Evolutionary conservation across 2,888 invertebrate genomes (phyloP), one percentile per base, ranked within the genome.

Genomic region (Xanthorhoe designata): DNA sequence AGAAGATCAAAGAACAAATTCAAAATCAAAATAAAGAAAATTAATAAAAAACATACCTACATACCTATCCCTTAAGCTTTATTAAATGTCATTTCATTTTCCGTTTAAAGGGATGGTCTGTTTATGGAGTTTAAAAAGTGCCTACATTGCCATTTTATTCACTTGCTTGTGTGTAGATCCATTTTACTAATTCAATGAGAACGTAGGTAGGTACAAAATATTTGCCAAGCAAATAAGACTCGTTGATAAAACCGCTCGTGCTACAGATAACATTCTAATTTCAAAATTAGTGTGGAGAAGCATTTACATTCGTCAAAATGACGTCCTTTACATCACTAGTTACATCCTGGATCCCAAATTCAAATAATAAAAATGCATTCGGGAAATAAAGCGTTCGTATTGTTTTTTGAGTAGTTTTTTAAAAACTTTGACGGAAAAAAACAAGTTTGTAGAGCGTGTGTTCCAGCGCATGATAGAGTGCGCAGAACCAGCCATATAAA

Each of bases 401-500:
- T n/a, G n/a, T n/a, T 64, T 49, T 24, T 47, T 35, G 29, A 10
- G 13, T 50, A 53, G 51, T 56, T 53, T 66, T 47, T 9, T 35
- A 52, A 42, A 64, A 53, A 68, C 52, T 60, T 55, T 59, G 57
- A 58, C 70, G 72, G 70, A 72, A 76, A 75, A 65, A 62, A 64
- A 61, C 64, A 60, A 72, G 53, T 66, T 75, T 78, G 78, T 77
- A 24, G 77, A 69, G 17, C 70, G n/a, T 74, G 69, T 73, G 72
- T 71, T 69, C 70, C 71, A 83, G 90, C 91, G 90, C 92, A 88
- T 86, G 78, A 68, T 78, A 80, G 84, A 82, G 76, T 92, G 92
- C 92, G 92, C 92, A 91, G 91, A 81, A 86, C 79, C 82, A 76
- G 75, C 75, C 70, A 80, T 92, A 92, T 92, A 92, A 91, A 91